Base-by-base conservation (phyloP, 2,797 vertebrate genomes). In the Lateolabrax maculatus region DNA sequence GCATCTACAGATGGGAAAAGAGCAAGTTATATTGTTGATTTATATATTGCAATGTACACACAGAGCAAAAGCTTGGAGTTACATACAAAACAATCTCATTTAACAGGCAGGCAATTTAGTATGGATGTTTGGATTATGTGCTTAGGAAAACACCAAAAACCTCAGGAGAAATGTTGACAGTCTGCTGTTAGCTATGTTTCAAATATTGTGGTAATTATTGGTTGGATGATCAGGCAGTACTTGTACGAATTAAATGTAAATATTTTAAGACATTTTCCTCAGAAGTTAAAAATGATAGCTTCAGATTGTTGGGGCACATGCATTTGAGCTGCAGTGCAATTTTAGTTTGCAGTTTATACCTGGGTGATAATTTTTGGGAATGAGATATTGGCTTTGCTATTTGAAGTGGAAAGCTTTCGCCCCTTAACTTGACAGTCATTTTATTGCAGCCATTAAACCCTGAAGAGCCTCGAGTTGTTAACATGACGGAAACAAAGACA, bases 381-480 rank as follows among this genome's bases (percentile, higher is more conserved):
- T 67, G 67, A 90, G 67, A 80, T 77, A 55, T 51, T 48, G 73
- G 63, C 71, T 66, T 63, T 61, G 52, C 75, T n/a, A 46, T 75
- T 71, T 82, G 65, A 85, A 85, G 71, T 66, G 66, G 68, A 77
- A 71, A 78, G 48, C 60, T 70, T 77, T 87, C 16, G 36, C 71
- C 81, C 80, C 68, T 90, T 67, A 79, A 79, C 81, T 75, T 86
- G 80, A 89, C 79, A 81, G 65, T 60, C 49, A n/a, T 81, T 93
- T 93, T 91, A 94, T 77, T 77, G 84, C 46, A 52, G 65, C 87
- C 79, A 84, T 88, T 90, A 90, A 92, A 90, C 52, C 46, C 37
- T 56, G 65, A 88, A 91, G 87, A 83, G 87, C 75, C 86, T 77
- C 31, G 51, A 81, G 84, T 87, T 92, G 83, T 90, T 92, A 92